Conservation (phyloP, 2,797 vertebrate genomes). For the Lithobates sylvaticus region DNA sequence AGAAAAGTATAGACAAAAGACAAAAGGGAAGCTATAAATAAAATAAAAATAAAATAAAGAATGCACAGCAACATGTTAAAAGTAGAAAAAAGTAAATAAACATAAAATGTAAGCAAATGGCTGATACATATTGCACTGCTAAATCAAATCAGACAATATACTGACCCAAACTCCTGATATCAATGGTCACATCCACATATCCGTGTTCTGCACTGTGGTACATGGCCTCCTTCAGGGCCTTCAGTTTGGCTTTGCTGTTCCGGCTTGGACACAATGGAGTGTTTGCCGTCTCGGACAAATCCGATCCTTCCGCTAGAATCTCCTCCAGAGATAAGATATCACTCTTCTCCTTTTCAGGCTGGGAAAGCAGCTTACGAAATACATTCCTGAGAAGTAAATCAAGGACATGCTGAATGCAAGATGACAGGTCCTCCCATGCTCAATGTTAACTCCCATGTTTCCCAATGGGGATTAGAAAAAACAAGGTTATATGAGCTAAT, state of each 20-base stretch:
- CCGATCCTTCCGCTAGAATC: slow-evolving; percentile 94
- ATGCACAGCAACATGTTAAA: no score
- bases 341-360: slow-evolving; percentile 91
- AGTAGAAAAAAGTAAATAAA: no score
- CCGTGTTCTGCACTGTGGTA: slow-evolving; percentile 97
- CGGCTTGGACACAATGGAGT: slow-evolving; percentile 86
- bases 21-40: no score
- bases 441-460: no score
- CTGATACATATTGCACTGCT: no score
- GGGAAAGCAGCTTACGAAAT: slow-evolving; percentile 93
- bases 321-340: slow-evolving; percentile 96
- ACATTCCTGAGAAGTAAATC: slow-evolving; percentile 85
- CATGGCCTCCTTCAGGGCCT: slow-evolving; percentile 95
- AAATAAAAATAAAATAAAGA: no score
- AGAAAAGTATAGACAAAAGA: no score
- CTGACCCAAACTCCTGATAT: slow-evolving; percentile 94
- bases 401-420: neutral
- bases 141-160: slow-evolving; percentile 41
- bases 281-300: slow-evolving; percentile 83
- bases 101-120: no score
- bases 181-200: slow-evolving; percentile 96
- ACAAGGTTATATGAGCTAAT: no score
- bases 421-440: no score
- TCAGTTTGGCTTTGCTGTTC: slow-evolving; percentile 92
- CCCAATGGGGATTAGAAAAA: no score